A percentile compares a stretch with the other conserved stretches of the same genome.
These are phyloP conservation scores for Pelosia muscerda DNA, from an alignment of 2,888 invertebrate genomes.

Conservation along the genomic window DNA sequence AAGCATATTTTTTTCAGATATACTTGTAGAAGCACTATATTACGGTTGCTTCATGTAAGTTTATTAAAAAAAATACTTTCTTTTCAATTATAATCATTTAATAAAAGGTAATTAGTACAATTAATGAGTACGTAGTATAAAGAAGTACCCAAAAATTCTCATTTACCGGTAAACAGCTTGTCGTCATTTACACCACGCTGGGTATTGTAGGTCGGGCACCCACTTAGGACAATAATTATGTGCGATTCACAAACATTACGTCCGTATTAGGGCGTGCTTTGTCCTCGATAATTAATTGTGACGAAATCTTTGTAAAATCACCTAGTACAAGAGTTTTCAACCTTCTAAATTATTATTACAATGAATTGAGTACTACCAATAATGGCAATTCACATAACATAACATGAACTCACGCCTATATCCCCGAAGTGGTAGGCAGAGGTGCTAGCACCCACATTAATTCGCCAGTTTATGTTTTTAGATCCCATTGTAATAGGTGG, in stretches of 20 bases:
- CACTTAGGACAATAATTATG: conserved; percentile 2
- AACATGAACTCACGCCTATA: no score
- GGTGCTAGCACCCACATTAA: no score
- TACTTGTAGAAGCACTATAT: no score
- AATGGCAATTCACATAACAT: no score
- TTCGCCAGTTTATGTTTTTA: no score
- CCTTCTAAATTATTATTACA: background rate
- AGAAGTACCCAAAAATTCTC: background rate
- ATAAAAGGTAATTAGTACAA: background rate
- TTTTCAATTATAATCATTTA: background rate
- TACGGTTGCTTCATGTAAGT: background rate
- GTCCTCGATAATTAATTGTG: background rate
- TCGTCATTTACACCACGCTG: background rate
- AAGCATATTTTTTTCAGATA: no score
- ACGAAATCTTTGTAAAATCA: background rate
- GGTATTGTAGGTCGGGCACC: background rate
- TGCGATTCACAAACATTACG: background rate
- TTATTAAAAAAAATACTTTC: background rate
- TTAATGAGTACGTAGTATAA: background rate
- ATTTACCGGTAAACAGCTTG: background rate
- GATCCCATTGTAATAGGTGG: no score
- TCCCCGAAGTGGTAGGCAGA: no score
- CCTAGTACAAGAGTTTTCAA: no score
- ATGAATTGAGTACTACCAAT: background rate
- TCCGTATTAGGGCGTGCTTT: background rate